Base-by-base conservation (phyloP, 2,888 invertebrate genomes). In the Miltochrista miniata region DNA sequence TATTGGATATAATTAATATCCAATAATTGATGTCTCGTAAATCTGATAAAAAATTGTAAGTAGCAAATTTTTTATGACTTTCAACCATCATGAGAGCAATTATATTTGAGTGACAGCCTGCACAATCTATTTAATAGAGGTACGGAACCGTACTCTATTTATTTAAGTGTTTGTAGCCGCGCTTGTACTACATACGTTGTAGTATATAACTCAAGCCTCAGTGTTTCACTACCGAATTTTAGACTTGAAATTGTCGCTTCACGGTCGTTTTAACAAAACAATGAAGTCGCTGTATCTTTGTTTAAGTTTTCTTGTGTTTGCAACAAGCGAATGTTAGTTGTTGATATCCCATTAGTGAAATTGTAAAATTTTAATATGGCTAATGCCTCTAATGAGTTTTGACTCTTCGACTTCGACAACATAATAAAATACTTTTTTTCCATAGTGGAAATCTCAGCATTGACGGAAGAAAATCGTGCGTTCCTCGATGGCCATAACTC, bases 231-330 rank as follows among this genome's bases (percentile, higher is more conserved):
- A 61, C 61, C 60, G 58, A 59, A 47, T 48, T 47, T 56, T 61
- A 31, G 30, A 64, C 59, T 69, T 42, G 51, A 42, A 51, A 41
- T 59, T 48, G 54, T 59, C 55, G 45, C 39, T 49, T 44, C 33
- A 41, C 52, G 39, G 55, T 37, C 55, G 48, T 53, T 50, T 24
- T 24, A 31, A 51, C 44, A 39, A 45, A 74, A 81, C 75, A 76
- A 87, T 85, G 86, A 72, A 72, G 50, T 59, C 73, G 51, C 42
- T 82, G 36, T 64, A 76, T 61, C 40, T 87, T 64, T 44, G 3
- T 33, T 70, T 83, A 48, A 54, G 64, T 46, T 61, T 76, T 10
- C 10, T 70, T 18, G 59, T 64, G 29, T 46, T 66, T 24, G 61
- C 63, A 37, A 72, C 77, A 40, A 57, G 72, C 46, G 69, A 72